Evolutionary conservation across 2,113 vertebrate species (phyloP).

Genomic region (Chiloscyllium plagiosum): DNA sequence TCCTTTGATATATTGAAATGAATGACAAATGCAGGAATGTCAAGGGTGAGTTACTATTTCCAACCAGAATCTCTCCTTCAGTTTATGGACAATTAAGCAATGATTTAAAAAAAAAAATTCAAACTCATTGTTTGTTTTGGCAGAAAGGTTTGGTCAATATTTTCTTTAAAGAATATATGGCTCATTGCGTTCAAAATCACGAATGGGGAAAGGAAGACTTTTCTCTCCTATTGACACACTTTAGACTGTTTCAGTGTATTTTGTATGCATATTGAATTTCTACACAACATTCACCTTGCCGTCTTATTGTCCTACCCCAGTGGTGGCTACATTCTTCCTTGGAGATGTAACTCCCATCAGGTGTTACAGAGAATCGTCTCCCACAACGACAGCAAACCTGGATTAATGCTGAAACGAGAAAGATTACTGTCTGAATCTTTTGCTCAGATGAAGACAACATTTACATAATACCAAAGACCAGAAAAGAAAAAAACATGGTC

Average conservation of each 20-base stretch:
- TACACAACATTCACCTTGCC: constrained; percentile 52
- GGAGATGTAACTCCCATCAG: constrained; percentile 55
- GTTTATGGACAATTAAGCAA: background rate
- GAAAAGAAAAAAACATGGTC: background rate
- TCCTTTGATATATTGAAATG: background rate
- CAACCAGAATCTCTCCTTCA: background rate
- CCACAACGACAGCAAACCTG: constrained; percentile 69
- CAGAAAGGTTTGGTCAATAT: background rate
- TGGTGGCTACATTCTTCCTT: constrained; percentile 72
- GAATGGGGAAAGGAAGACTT: background rate
- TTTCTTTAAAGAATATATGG: background rate
- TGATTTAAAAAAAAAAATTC: background rate
- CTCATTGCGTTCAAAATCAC: background rate
- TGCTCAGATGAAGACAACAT: background rate
- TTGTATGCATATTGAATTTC: background rate
- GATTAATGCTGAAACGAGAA: constrained; percentile 52
- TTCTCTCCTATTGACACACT: background rate
- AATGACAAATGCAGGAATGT: background rate
- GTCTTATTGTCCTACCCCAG: constrained; percentile 58
- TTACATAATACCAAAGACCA: background rate
- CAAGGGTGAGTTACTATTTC: no score
- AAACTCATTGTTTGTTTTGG: background rate
- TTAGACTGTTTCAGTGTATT: background rate
- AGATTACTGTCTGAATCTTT: background rate
- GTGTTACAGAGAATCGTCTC: constrained; percentile 55